Base-by-base conservation (phyloP, 2,797 vertebrate species). In the Phoeniculus purpureus region DNA sequence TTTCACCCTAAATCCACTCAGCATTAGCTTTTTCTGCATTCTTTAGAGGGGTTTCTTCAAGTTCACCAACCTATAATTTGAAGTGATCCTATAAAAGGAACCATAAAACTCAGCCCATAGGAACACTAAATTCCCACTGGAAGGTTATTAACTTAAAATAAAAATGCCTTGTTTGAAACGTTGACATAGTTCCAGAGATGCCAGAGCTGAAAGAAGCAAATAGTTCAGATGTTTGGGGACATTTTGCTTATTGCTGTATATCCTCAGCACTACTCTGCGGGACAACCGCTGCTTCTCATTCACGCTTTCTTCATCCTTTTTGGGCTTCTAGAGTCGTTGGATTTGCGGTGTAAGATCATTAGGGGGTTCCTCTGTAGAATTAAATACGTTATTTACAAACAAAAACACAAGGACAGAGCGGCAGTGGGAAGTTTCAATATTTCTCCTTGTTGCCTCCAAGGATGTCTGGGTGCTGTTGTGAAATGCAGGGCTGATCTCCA, bases 51-150 rank as follows among this genome's bases (percentile, higher is more conserved):
- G 97, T 97, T 96, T 96, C 96, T 89, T 92, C 29, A 80, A 97
- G 97, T 97, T 98, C 97, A 97, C 94, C 94, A 96, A 92, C 93
- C 90, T 96, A 95, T 96, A 97, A 97, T 94, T 92, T 81, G 90
- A 97, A 94, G 95, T 23, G 92, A 94, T 97, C 94, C 96, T 96
- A 95, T 97, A 96, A 98, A 97, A 97, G 92, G 84, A 96, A 20
- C 87, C 73, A 40, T 98, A 97, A 97, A 97, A 96, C 59, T 21
- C 55, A 91, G 86, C 96, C 96, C 96, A 90, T 87, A 94, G 96
- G 96, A 97, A 76, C 91, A 89, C 89, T 78, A 95, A 90, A 97
- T 96, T 96, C 92, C 95, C 94, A 96, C 85, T 94, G 92, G 93
- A 96, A 97, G 94, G 96, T 93, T 97, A 97, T 97, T 96, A 97